phyloP scores from a whole-genome alignment of 2,888 invertebrate species.

The Brachypalpus laphriformis region DNA sequence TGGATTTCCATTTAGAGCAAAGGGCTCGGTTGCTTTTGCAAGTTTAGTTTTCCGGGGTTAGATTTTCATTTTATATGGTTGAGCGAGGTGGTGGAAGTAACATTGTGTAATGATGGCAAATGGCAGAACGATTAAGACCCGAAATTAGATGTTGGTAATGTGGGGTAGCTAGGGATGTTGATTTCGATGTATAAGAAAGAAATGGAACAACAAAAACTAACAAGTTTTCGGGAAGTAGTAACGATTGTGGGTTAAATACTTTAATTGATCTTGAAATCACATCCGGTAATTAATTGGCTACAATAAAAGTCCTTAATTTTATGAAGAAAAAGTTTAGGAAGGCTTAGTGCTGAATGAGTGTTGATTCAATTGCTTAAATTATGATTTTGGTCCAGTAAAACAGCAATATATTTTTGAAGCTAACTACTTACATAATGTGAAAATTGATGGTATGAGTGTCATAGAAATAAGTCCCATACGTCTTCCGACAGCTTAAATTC shows the following conservation, averaged over 20 bases:
- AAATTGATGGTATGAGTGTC: no score
- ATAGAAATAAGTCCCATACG: no score
- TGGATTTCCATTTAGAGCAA: neutral
- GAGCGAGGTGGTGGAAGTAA: slow-evolving; percentile 27
- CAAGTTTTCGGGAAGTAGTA: neutral
- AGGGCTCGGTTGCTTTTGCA: neutral
- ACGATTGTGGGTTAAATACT: neutral
- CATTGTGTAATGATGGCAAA: slow-evolving; percentile 43
- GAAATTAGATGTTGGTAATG: slow-evolving; percentile 41
- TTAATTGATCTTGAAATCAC: neutral
- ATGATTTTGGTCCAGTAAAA: no score
- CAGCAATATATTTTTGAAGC: no score
- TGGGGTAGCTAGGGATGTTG: neutral
- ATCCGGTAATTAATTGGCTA: neutral
- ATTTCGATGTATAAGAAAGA: neutral
- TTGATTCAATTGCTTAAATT: no score
- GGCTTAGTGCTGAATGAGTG: no score
- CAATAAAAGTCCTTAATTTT: no score
- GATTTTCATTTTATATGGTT: slow-evolving; percentile 43
- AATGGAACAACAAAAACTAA: neutral
- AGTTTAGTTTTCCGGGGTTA: slow-evolving; percentile 40
- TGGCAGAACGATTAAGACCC: slow-evolving; percentile 54
- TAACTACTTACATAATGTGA: no score
- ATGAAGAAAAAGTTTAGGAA: no score
- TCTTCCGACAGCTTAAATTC: no score